These are phyloP conservation scores for Morbakka virulenta DNA, from an alignment of 30 jellyfish, hydroid and myxozoan genomes.

Conservation along the genomic window DNA sequence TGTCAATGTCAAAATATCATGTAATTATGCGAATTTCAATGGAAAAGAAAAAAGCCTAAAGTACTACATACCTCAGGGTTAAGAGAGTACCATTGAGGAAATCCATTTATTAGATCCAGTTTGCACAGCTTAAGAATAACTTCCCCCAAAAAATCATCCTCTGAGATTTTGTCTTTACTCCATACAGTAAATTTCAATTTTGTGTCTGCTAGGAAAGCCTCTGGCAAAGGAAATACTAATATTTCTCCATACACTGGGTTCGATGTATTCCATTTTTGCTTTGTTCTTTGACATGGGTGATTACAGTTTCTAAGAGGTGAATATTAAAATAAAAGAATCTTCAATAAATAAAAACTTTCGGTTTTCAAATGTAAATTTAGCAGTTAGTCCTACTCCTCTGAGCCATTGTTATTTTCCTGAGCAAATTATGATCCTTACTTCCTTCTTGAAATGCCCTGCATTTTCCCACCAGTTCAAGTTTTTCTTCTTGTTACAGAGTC, in stretches of 20 bases:
- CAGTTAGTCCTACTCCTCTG: no score
- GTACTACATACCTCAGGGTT: slow-evolving; percentile 51
- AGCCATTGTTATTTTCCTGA: no score
- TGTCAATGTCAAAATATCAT: neutral
- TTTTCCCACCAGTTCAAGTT: no score
- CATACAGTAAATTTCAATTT: slow-evolving; percentile 45
- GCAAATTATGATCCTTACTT: no score
- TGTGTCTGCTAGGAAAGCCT: slow-evolving; percentile 64
- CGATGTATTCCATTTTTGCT: slow-evolving; percentile 49
- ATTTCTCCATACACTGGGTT: slow-evolving; percentile 82
- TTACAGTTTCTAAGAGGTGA: no score
- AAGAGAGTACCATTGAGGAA: slow-evolving; percentile 62
- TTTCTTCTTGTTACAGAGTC: no score
- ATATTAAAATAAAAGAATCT: neutral
- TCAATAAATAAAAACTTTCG: no score
- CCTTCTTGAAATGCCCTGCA: no score
- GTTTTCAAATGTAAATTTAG: no score
- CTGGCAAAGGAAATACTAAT: slow-evolving; percentile 51
- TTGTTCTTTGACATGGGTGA: slow-evolving; percentile 59
- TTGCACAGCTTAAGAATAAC: slow-evolving; percentile 57
- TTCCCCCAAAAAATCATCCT: slow-evolving; percentile 85
- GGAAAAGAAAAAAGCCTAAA: neutral
- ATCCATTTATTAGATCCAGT: slow-evolving; percentile 69
- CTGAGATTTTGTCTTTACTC: slow-evolving; percentile 63
- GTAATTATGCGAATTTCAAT: neutral